Evolutionary conservation across 2,113 vertebrate species (phyloP), one percentile per base, ranked within the genome.

Genomic region (Datnioides undecimradiatus): DNA sequence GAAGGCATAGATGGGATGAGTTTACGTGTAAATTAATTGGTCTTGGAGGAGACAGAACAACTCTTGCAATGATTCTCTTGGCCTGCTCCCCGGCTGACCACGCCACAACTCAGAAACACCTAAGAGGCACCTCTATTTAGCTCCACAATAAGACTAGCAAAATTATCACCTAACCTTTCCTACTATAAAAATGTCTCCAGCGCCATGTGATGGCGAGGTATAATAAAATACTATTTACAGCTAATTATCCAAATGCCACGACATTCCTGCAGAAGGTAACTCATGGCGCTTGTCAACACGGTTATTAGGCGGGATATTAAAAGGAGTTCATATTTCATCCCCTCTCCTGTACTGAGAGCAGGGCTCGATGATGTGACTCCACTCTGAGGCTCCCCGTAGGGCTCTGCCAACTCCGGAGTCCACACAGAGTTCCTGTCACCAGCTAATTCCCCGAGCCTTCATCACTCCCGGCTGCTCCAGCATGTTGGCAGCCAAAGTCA

Each of bases 211-310:
- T 76, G 73, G 58, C 41, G 29, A 82, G 75, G 66, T 78, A 79
- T 73, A 84, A 90, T 90, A 88, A 90, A 92, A 91, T 52, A 76
- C 55, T 87, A 83, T 94, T 93, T 92, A 93, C 78, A 70, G 82
- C 87, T 91, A 91, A 94, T 94, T 93, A 94, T 90, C 90, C 80
- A 94, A 94, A 94, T 94, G 94, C 85, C 93, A 88, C 34, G 84
- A 68, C 91, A 91, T 93, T 93, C 89, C 83, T 83, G 75, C 74
- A 72, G 82, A 71, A 86, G 85, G 86, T 91, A 91, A 93, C 82
- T 90, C 76, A 82, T 46, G 69, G 58, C 9, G 62, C 87, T 89
- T 94, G 92, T 95, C 95, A 94, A 89, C 92, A 85, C 80, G 76
- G 84, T 87, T 86, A 94, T 93, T 92, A 93, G 74, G 72, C 8